A percentile compares a stretch with the other conserved stretches of the same genome.
Evolutionary conservation across 2,797 vertebrate species (phyloP).

Genomic region (Simalia tracyae): DNA sequence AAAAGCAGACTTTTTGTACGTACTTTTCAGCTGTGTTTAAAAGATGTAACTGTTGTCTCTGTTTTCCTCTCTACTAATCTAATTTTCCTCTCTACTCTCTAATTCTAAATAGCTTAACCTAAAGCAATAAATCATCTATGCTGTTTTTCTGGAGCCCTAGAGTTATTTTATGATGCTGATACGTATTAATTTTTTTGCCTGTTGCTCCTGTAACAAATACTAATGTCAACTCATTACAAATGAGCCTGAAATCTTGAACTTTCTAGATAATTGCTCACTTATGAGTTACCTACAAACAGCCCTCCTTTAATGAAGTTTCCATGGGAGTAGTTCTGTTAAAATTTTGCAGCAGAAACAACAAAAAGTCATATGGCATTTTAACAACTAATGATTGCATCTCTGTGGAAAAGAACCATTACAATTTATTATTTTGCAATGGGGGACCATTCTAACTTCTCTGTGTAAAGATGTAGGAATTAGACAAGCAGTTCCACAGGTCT

Average conservation of each 20-base stretch:
- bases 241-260: constrained; percentile 11
- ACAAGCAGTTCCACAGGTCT: too few species aligned
- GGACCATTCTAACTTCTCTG: too few species aligned
- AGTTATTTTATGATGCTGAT: constrained; percentile 56
- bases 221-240: constrained; percentile 46
- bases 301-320: background rate
- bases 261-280: background rate
- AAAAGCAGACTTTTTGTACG: constrained; percentile 24
- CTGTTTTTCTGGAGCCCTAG: constrained; percentile 52
- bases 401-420: too few species aligned
- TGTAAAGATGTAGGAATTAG: too few species aligned
- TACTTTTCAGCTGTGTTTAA: constrained; percentile 39
- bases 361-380: too few species aligned
- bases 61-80: constrained; percentile 43
- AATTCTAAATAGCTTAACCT: constrained; percentile 59
- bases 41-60: constrained; percentile 47
- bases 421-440: too few species aligned
- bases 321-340: background rate
- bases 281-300: constrained; percentile 1
- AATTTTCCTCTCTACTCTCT: constrained; percentile 48
- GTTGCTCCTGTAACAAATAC: constrained; percentile 37
- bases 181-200: constrained; percentile 59
- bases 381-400: too few species aligned
- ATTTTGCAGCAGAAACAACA: too few species aligned
- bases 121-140: constrained; percentile 64